Percentiles rank a stretch among this genome's conserved stretches.
Conservation (phyloP, 2,113 vertebrate species). For the Orientallactaga bullata region DNA sequence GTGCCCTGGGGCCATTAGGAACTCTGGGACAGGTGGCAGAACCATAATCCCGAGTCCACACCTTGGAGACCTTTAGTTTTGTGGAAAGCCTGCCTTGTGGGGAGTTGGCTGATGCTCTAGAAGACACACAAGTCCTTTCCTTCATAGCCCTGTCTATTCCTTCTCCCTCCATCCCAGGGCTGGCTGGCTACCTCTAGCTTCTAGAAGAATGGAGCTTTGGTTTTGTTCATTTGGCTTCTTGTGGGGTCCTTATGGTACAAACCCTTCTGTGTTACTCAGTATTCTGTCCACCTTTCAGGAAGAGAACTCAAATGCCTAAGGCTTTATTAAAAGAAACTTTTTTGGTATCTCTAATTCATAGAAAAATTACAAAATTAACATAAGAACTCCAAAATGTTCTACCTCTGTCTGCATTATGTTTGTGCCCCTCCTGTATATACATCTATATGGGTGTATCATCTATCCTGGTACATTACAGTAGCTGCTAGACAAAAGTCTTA, state of each 20-base stretch:
- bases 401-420: not conserved
- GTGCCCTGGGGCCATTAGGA: not conserved
- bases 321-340: not conserved
- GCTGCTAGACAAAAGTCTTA: rapidly evolving
- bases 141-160: too few relatives aligned
- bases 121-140: not conserved
- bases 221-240: not conserved
- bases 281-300: not conserved
- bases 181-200: not conserved
- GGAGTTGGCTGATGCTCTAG: not conserved
- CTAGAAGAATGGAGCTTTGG: not conserved
- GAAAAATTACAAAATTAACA: not conserved
- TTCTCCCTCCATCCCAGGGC: not conserved
- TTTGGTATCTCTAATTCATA: not conserved
- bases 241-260: not conserved
- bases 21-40: not conserved
- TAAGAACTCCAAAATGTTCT: not conserved
- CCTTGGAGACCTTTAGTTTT: rapidly evolving
- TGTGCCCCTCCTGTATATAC: rapidly evolving
- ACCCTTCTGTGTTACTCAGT: not conserved
- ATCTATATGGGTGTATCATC: rapidly evolving
- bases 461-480: not conserved
- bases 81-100: not conserved
- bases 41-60: not conserved
- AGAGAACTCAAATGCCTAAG: not conserved